phyloP scores from a whole-genome alignment of 2,888 invertebrate species.

The Agrochola macilenta region DNA sequence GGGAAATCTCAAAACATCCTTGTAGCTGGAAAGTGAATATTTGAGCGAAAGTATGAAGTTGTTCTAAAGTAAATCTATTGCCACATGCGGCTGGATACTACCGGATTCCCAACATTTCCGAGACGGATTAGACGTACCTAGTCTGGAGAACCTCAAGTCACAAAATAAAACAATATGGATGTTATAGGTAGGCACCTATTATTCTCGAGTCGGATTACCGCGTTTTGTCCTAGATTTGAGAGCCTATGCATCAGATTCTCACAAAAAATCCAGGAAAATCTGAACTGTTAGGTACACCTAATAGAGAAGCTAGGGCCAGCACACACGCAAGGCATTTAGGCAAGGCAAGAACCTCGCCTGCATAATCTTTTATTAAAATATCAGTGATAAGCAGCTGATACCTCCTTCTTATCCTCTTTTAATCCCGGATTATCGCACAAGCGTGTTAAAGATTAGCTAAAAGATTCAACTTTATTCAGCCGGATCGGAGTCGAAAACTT shows the following conservation, averaged over 20 bases:
- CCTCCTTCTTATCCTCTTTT: constrained; percentile 24
- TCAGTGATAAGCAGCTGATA: constrained; percentile 34
- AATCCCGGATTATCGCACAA: constrained; percentile 43
- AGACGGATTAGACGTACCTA: not conserved
- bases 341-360: not conserved
- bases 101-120: not conserved
- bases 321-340: not conserved
- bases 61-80: no score
- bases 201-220: not conserved
- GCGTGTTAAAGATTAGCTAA: constrained; percentile 55
- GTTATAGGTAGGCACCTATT: not conserved
- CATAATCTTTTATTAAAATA: constrained; percentile 23
- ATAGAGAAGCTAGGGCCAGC: not conserved
- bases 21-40: not conserved
- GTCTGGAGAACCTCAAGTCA: not conserved
- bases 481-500: constrained; percentile 50
- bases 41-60: not conserved
- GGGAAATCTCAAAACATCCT: not conserved
- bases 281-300: not conserved
- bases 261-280: not conserved
- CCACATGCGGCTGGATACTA: no score
- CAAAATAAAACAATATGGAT: not conserved
- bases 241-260: not conserved
- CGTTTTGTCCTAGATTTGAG: not conserved
- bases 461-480: constrained; percentile 55